Evolutionary conservation across 2,888 invertebrate genomes (phyloP).

Genomic region (Conomelus anceps): DNA sequence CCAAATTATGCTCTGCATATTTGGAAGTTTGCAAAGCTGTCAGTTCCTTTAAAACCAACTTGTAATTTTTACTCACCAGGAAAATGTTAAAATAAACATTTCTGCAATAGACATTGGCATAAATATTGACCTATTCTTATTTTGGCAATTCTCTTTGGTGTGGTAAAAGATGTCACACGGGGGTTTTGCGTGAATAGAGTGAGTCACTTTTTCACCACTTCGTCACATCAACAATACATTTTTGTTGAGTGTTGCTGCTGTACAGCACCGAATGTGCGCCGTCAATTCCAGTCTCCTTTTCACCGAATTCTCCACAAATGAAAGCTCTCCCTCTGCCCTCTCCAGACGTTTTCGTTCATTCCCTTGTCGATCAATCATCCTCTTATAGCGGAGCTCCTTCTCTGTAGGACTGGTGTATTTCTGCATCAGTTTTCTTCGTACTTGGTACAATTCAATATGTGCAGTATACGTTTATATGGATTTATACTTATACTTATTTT

Average conservation of each 20-base stretch:
- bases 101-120: too few species aligned
- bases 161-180: background rate
- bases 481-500: too few species aligned
- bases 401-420: background rate
- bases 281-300: background rate
- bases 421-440: too few species aligned
- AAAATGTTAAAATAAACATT: too few species aligned
- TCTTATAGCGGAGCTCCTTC: background rate
- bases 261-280: background rate
- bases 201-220: background rate
- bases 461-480: too few species aligned
- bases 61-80: too few species aligned
- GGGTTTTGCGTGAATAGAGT: background rate
- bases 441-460: background rate
- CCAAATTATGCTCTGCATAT: too few species aligned
- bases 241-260: background rate
- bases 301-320: background rate
- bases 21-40: too few species aligned
- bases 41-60: too few species aligned
- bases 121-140: too few species aligned
- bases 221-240: background rate
- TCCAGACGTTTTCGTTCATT: background rate
- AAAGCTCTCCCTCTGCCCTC: background rate
- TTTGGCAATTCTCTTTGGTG: background rate
- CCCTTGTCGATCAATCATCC: background rate